Percentiles rank a stretch among this genome's conserved stretches.
These are phyloP conservation scores for Felis catus DNA, from an alignment of 2,113 vertebrate species.

Conservation along the genomic window DNA sequence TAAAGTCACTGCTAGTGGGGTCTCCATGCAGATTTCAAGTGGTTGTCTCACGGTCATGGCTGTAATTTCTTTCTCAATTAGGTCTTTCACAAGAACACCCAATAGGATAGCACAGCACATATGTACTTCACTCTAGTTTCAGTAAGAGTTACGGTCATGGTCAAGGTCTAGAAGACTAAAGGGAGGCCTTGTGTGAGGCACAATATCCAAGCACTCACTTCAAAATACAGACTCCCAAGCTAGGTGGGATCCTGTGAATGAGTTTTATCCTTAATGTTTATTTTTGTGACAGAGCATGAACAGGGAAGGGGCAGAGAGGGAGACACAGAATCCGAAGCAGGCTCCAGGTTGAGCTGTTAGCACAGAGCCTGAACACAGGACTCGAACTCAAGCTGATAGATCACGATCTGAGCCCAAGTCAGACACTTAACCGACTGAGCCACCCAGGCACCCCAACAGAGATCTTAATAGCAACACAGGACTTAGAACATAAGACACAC, in stretches of 20 bases:
- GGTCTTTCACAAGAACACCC: not conserved
- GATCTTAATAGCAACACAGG: accelerated
- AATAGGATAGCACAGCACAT: not conserved
- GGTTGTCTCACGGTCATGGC: not conserved
- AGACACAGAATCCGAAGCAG: no score
- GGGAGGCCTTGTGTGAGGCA: not conserved
- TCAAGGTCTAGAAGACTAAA: not conserved
- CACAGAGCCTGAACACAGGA: no score
- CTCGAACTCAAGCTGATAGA: no score
- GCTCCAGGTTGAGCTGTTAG: no score
- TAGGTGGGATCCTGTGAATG: not conserved
- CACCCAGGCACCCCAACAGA: not conserved
- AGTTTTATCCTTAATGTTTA: no score
- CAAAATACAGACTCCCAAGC: not conserved
- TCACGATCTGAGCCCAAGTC: no score
- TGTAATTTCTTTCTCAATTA: not conserved
- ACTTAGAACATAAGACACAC: not conserved
- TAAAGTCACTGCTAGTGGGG: not conserved
- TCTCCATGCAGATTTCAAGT: not conserved
- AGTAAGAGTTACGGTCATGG: not conserved
- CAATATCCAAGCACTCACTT: not conserved
- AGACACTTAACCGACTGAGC: no score
- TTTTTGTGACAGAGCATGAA: no score
- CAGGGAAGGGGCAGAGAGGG: no score
- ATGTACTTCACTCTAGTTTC: not conserved